phyloP scores from a whole-genome alignment of 92 coral and sea anemone species.

The Ricordea florida region DNA sequence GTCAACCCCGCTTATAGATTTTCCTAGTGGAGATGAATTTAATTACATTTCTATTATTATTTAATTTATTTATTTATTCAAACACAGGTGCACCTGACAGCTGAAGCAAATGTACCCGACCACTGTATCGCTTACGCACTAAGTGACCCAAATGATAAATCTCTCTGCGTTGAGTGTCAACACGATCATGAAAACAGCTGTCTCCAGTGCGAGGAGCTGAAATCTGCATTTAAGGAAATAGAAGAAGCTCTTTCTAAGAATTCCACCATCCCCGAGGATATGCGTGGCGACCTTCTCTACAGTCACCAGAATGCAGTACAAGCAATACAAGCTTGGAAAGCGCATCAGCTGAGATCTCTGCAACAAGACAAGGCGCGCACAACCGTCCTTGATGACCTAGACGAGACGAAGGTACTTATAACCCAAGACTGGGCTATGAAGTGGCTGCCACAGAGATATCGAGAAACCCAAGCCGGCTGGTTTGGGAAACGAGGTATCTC shows the following conservation, averaged over 20 bases:
- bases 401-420: constrained; percentile 29
- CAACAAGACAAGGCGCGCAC: constrained; percentile 6
- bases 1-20: constrained; percentile 1
- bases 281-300: background rate
- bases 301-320: constrained; percentile 13
- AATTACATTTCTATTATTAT: too few species aligned
- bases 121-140: constrained; percentile 19
- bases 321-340: constrained; percentile 6
- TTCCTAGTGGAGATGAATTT: background rate
- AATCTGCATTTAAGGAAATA: background rate
- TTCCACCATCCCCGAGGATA: constrained; percentile 8
- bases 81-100: constrained; percentile 6
- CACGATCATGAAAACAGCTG: constrained; percentile 14
- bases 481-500: constrained; percentile 45
- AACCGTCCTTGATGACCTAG: constrained; percentile 3
- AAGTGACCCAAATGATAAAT: constrained; percentile 10
- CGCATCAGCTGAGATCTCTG: background rate
- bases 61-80: background rate
- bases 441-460: constrained; percentile 25
- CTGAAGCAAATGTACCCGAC: background rate
- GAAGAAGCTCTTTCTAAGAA: background rate
- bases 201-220: constrained; percentile 11
- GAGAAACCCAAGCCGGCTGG: constrained; percentile 38
- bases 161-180: constrained; percentile 2
- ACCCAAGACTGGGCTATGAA: constrained; percentile 35